Conservation (phyloP, 2,888 invertebrate genomes). For the Tortrix viridana region DNA sequence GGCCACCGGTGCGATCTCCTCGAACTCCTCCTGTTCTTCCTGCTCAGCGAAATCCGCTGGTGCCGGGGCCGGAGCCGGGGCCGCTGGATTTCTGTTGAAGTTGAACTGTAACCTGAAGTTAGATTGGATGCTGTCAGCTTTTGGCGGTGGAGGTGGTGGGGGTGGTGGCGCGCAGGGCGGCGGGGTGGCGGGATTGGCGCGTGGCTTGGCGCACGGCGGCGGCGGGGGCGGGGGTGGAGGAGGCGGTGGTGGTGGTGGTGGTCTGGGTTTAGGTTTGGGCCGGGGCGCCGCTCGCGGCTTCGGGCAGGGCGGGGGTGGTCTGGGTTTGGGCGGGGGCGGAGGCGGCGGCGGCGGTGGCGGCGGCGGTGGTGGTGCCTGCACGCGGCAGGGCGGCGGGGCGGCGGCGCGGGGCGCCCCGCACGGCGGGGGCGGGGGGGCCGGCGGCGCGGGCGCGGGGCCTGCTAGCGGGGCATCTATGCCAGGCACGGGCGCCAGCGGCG, state of each 20-base stretch:
- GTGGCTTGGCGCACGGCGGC: conserved; percentile 65
- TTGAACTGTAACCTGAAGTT: conserved; percentile 74
- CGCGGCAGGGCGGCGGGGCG: conserved; percentile 51
- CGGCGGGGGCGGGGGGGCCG: conserved; percentile 50
- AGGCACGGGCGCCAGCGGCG: conserved; percentile 71
- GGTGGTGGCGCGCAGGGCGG: conserved; percentile 60
- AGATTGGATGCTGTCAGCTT: conserved; percentile 65
- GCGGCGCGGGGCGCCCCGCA: conserved; percentile 50
- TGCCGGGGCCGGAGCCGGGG: conserved; percentile 50
- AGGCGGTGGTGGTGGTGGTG: conserved; percentile 52
- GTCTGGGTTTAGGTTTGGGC: conserved; percentile 31
- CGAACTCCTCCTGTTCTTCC: conserved; percentile 42
- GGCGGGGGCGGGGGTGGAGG: conserved; percentile 62
- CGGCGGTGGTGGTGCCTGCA: conserved; percentile 56
- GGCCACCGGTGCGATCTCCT: conserved; percentile 56
- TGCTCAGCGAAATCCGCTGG: conserved; percentile 49
- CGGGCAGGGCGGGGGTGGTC: conserved; percentile 49
- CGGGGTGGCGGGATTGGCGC: conserved; percentile 69
- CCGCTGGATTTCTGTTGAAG: conserved; percentile 65
- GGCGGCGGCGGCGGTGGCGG: conserved; percentile 60
- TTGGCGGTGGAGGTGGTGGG: conserved; percentile 57
- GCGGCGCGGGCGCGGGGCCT: conserved; percentile 44
- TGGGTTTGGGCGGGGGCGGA: conserved; percentile 41
- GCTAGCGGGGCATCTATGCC: conserved; percentile 45
- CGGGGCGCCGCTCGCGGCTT: conserved; percentile 53